These are phyloP conservation scores for Calidris pygmaea DNA, from an alignment of 2,113 vertebrate species.

Conservation along the genomic window DNA sequence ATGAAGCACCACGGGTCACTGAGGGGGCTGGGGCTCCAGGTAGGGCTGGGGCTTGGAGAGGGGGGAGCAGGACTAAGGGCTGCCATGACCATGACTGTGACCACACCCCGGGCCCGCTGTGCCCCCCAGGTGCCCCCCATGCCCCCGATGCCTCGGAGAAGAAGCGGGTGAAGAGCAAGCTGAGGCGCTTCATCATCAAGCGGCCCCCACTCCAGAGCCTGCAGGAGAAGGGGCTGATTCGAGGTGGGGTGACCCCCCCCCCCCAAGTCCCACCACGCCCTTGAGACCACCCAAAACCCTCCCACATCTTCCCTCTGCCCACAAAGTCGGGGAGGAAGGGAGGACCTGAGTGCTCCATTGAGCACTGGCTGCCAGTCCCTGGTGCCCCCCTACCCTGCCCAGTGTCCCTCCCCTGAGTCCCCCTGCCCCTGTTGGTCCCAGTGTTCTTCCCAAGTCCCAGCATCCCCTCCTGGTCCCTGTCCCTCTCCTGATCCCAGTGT, in stretches of 20 bases:
- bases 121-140: conserved; percentile 69
- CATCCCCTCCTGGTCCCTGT: background rate
- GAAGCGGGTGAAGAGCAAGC: conserved; percentile 84
- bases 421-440: too few relatives aligned
- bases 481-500: too few relatives aligned
- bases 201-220: conserved; percentile 87
- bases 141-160: conserved; percentile 74
- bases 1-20: conserved; percentile 47
- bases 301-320: background rate
- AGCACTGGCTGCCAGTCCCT: background rate
- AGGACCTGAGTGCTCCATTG: background rate
- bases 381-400: accelerated
- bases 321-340: background rate
- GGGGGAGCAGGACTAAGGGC: background rate
- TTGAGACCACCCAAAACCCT: background rate
- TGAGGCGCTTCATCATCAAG: conserved; percentile 87
- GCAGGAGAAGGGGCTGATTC: conserved; percentile 91
- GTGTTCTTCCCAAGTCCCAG: background rate
- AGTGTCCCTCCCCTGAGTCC: too few relatives aligned
- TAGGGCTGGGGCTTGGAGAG: background rate
- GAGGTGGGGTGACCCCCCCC: conserved; percentile 74
- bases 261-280: accelerated
- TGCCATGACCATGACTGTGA: background rate
- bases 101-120: background rate
- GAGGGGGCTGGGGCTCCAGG: background rate